phyloP scores from a whole-genome alignment of 2,888 invertebrate genomes.

The Hemithea aestivaria region DNA sequence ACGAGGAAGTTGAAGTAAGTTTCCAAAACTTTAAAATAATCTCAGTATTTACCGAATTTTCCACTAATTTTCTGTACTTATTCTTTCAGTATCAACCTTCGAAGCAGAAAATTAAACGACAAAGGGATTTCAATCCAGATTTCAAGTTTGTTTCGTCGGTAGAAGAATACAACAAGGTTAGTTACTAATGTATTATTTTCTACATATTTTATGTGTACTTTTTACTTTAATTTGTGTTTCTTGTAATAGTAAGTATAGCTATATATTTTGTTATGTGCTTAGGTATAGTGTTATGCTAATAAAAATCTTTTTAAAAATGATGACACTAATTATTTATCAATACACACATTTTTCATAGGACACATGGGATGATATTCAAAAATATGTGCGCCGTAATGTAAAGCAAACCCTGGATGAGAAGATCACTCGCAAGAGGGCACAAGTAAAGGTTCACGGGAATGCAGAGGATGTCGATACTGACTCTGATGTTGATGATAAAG shows the following conservation, averaged over 20 bases:
- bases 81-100: slow-evolving; percentile 88
- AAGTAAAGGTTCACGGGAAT: slow-evolving; percentile 64
- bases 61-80: slow-evolving; percentile 11
- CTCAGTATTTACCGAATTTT: slow-evolving; percentile 2
- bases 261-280: too few relatives aligned
- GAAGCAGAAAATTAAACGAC: slow-evolving; percentile 84
- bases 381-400: slow-evolving; percentile 88
- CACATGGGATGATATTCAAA: slow-evolving; percentile 88
- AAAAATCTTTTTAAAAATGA: too few relatives aligned
- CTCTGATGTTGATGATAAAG: slow-evolving; percentile 69
- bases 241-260: too few relatives aligned
- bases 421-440: slow-evolving; percentile 79
- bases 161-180: slow-evolving; percentile 86
- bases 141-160: slow-evolving; percentile 89
- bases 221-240: too few relatives aligned
- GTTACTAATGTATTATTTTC: neutral
- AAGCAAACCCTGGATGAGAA: slow-evolving; percentile 91
- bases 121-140: slow-evolving; percentile 87
- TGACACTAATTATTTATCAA: too few relatives aligned
- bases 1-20: slow-evolving; percentile 86
- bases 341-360: slow-evolving; percentile 78
- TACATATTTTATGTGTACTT: neutral
- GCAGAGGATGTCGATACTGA: slow-evolving; percentile 72
- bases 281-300: too few relatives aligned
- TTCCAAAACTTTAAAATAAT: neutral